Conservation (phyloP, 2,113 vertebrate species). For the Euleptes europaea region DNA sequence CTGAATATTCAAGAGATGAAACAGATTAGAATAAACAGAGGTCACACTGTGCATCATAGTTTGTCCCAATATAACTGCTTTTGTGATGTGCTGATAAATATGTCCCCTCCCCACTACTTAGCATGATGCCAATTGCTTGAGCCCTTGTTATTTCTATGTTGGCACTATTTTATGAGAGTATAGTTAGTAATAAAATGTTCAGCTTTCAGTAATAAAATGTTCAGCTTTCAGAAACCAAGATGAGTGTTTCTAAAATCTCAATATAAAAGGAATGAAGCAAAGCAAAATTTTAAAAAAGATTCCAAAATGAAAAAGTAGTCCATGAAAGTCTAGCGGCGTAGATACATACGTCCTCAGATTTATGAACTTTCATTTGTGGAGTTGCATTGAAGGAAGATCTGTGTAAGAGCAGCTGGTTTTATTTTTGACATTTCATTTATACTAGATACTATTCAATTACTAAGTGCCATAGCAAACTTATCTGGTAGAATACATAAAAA, state of each 20-base stretch:
- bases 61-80: no score
- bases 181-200: no score
- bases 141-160: no score
- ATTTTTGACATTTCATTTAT: not conserved
- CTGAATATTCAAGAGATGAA: not conserved
- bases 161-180: no score
- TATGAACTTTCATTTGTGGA: not conserved
- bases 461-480: not conserved
- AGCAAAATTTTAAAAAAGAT: not conserved
- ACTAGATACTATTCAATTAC: not conserved
- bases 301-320: not conserved
- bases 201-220: no score
- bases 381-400: not conserved
- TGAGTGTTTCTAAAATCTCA: not conserved
- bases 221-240: not conserved
- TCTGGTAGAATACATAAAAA: not conserved
- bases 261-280: not conserved
- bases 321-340: not conserved
- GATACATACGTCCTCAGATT: not conserved
- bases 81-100: no score
- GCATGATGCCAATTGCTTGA: no score
- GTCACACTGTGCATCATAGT: no score
- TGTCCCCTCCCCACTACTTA: no score
- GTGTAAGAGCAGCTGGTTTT: no score
- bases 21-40: not conserved